Percentiles rank a stretch among this genome's conserved stretches.
Conservation (phyloP, 2,797 vertebrate species). For the Hipposideros larvatus region DNA sequence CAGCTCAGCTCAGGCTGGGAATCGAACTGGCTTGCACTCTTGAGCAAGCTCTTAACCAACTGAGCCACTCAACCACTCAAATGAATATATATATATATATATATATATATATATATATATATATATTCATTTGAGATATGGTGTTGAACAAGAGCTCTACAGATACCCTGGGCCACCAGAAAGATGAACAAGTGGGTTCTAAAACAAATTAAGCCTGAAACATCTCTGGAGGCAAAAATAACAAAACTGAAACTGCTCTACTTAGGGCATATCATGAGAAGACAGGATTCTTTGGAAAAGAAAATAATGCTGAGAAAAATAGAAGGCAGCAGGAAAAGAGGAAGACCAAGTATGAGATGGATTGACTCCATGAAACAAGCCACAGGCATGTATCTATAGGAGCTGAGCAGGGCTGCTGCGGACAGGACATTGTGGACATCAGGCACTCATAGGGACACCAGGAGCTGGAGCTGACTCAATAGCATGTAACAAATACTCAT, state of each 20-base stretch:
- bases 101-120: too few species aligned
- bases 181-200: not conserved
- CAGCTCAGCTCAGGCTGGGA: too few species aligned
- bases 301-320: not conserved
- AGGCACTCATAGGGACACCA: not conserved
- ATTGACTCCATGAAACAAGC: not conserved
- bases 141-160: not conserved
- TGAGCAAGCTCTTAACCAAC: too few species aligned
- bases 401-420: not conserved
- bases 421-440: not conserved
- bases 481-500: constrained; percentile 19
- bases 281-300: not conserved
- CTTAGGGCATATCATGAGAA: not conserved
- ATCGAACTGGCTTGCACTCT: too few species aligned
- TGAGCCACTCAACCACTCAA: too few species aligned
- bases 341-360: not conserved
- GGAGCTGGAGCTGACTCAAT: not conserved
- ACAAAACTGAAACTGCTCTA: not conserved
- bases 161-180: not conserved
- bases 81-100: too few species aligned
- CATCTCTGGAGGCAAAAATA: not conserved
- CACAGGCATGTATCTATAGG: not conserved
- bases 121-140: not conserved
- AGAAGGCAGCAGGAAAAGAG: not conserved
- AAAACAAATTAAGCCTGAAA: not conserved